A percentile compares a stretch with the other conserved stretches of the same genome.
These are phyloP conservation scores for Pitangus sulphuratus DNA, from an alignment of 2,797 vertebrate species.

Conservation along the genomic window DNA sequence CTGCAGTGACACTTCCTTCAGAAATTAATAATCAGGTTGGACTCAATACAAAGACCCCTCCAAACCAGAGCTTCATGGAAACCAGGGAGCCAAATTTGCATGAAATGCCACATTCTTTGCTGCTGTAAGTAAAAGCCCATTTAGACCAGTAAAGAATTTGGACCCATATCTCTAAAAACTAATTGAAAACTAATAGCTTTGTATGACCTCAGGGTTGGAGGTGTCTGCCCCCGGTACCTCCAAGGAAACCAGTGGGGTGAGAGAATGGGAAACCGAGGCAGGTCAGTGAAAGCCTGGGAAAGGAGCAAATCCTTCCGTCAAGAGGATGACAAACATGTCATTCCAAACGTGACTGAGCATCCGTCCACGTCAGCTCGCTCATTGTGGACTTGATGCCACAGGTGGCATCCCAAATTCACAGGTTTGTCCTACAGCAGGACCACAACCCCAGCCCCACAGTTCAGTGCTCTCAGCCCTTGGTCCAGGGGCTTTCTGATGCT, in stretches of 20 bases:
- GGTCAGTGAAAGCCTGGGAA: neutral
- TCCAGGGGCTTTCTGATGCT: neutral
- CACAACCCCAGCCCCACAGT: neutral
- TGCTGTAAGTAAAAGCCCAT: neutral
- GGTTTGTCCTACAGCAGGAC: neutral
- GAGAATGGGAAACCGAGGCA: neutral
- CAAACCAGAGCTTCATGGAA: neutral
- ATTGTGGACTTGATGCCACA: neutral
- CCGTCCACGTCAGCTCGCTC: neutral
- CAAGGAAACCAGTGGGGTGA: neutral
- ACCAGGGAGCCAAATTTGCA: neutral
- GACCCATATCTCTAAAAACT: neutral
- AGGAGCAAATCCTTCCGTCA: neutral
- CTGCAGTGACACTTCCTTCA: neutral
- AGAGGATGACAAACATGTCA: neutral
- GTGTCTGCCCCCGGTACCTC: neutral
- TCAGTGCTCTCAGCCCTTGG: neutral
- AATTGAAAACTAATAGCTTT: neutral
- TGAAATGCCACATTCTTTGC: neutral
- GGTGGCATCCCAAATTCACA: rapidly evolving
- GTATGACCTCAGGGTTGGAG: neutral
- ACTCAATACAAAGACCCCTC: neutral
- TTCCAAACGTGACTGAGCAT: neutral
- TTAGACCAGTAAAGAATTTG: neutral
- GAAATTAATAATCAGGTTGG: neutral